Evolutionary conservation across 2,113 vertebrate species (phyloP), one percentile per base, ranked within the genome.

Genomic region (Neogale vison): DNA sequence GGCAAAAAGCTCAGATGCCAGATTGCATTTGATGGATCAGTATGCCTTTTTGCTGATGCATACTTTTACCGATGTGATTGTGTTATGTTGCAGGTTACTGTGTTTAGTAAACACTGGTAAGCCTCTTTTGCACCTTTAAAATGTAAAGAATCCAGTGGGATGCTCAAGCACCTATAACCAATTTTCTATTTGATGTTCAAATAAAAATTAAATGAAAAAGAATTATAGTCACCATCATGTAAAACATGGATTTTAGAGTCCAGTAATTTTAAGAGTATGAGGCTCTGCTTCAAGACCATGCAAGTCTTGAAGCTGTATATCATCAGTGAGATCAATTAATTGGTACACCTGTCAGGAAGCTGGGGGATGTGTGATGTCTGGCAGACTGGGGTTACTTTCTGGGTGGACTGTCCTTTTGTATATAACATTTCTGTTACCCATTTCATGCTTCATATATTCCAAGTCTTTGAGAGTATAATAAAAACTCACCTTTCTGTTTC

Each of bases 111-210:
- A 97, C 88, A 96, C 82, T 82, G 96, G 82, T 92, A 96, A 96
- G 94, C 81, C 97, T 98, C 84, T 98, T 98, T 98, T 98, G 97
- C 97, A 97, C 95, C 95, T 98, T 97, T 84, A 87, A 90, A 96
- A 90, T 97, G 84, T 93, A 93, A 97, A 97, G 98, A 98, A 98
- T 97, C 42, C 34, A 29, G 7, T 96, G 63, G 93, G 97, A 95
- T 97, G 97, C n/a, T 89, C 57, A 29, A 93, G 91, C 74, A 97
- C 91, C 82, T 98, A 95, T 98, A 97, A 98, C 98, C 98, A 97
- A 98, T 98, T 98, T 98, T 98, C 96, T 98, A 97, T 98, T 98
- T 98, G 98, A 98, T 98, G 98, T 99, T 97, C 94, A 98, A 98
- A 98, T 99, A 98, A 99, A 98, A 98, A 96, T 96, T 93, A 98